Percentiles rank a stretch among this genome's conserved stretches.
These are phyloP conservation scores for Gnathonemus echidnorhynchus DNA, from an alignment of 2,113 vertebrate genomes.

Conservation along the genomic window DNA sequence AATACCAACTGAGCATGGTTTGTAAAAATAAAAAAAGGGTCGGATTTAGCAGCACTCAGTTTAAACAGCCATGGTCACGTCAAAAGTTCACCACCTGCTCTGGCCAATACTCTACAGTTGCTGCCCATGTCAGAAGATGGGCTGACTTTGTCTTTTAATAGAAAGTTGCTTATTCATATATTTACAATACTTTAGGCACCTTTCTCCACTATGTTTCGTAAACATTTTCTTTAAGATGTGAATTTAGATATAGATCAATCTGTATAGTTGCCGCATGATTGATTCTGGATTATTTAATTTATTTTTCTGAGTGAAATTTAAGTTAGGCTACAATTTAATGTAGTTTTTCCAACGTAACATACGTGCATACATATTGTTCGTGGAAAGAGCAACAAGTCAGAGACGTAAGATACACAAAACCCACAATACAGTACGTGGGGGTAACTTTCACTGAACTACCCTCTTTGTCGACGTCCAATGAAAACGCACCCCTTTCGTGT, in stretches of 20 bases:
- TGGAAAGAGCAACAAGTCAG: not conserved
- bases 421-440: slow-evolving; percentile 19
- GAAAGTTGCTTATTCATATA: not conserved
- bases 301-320: not conserved
- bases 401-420: not conserved
- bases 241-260: not conserved
- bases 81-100: slow-evolving; percentile 29
- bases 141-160: slow-evolving; percentile 23
- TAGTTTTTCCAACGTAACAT: not conserved
- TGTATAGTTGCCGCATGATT: not conserved
- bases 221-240: not conserved
- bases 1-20: not conserved
- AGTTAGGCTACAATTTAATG: not conserved
- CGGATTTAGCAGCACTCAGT: slow-evolving; percentile 14
- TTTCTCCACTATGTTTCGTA: not conserved
- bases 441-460: slow-evolving; percentile 36
- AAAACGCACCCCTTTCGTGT: slow-evolving; percentile 29
- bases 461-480: slow-evolving; percentile 47
- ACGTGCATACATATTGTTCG: not conserved
- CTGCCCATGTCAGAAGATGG: slow-evolving; percentile 9
- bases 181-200: not conserved
- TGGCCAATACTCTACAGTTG: slow-evolving; percentile 30
- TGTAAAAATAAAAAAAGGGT: not conserved
- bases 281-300: not conserved
- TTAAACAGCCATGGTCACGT: slow-evolving; percentile 22